Evolutionary conservation across 1,140 invertebrate species (phyloP), one percentile per base, ranked within the genome.

Genomic region (Meloidogyne chitwoodi): DNA sequence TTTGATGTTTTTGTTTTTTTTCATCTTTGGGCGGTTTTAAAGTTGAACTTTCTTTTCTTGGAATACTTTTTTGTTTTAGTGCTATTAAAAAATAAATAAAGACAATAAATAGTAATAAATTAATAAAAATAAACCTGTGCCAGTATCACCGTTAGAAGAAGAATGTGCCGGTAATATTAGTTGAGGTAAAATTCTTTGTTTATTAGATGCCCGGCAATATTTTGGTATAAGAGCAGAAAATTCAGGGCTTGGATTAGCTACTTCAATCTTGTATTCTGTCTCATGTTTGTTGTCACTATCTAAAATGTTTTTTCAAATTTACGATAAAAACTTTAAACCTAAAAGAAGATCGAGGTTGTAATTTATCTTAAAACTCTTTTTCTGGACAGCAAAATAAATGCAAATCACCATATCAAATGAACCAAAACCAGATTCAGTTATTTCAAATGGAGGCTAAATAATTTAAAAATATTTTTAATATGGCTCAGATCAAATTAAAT

Each of bases 401-500:
- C 24, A 4, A 62, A 73, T 73, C 1, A 27, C 38, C 48, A 73
- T 27, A 61, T 24, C 22, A 62, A 73, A 73, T 14, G 70, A 73
- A 22, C 70, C 70, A 38, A 63, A 73, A 22, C 70, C 70, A 14
- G 38, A 63, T 64, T 73, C 70, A 64, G 70, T 29, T 64, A 73
- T 48, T 31, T 73, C 70, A 64, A 73, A 73, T 22, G 70, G 70
- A 16, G 70, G 70, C 70, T 73, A 34, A 64, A 73, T 22, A 11
- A 66, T 66, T 66, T 26, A 22, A 66, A 29, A 22, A 66, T 66
- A 24, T 26, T 64, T 64, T 24, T 4, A 66, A 66, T 16, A 29
- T 22, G 16, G 12, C 16, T 19, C 63, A 65, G 14, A 27, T 14
- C 12, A 14, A 66, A 16, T 66, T 66, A 19, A 29, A 19, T 66